Evolutionary conservation across 2,113 vertebrate genomes (phyloP).

Genomic region (Elaphurus davidianus): DNA sequence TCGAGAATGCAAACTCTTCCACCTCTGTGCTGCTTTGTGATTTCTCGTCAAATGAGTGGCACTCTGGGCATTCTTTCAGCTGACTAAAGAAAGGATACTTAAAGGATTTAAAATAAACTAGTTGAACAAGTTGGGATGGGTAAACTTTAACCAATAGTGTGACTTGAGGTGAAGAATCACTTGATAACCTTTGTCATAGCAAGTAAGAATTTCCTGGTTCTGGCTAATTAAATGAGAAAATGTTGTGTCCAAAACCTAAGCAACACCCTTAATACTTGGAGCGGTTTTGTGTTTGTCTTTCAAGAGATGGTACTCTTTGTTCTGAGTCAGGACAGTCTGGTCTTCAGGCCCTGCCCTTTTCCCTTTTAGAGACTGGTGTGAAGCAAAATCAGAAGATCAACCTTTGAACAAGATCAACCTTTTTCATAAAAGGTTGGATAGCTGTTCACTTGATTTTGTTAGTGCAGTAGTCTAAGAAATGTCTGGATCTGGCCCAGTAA

Average conservation of each 20-base stretch:
- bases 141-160: slow-evolving; percentile 50
- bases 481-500: neutral
- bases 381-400: neutral
- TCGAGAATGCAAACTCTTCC: neutral
- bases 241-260: neutral
- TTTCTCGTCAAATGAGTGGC: slow-evolving; percentile 38
- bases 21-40: slow-evolving; percentile 3
- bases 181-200: slow-evolving; percentile 54
- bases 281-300: slow-evolving; percentile 45
- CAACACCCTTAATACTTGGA: slow-evolving; percentile 8
- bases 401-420: neutral
- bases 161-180: slow-evolving; percentile 46
- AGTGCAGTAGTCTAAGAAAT: neutral
- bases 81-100: slow-evolving; percentile 45
- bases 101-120: slow-evolving; percentile 66
- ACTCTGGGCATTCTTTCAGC: slow-evolving; percentile 34
- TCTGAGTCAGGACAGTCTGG: slow-evolving; percentile 45
- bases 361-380: neutral
- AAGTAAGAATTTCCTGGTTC: slow-evolving; percentile 67
- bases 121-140: slow-evolving; percentile 64
- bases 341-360: neutral
- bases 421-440: neutral
- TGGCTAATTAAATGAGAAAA: slow-evolving; percentile 56
- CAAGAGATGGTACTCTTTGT: neutral
- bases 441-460: neutral